These are phyloP conservation scores for Abrostola tripartita DNA, from an alignment of 2,888 invertebrate species.

Conservation along the genomic window DNA sequence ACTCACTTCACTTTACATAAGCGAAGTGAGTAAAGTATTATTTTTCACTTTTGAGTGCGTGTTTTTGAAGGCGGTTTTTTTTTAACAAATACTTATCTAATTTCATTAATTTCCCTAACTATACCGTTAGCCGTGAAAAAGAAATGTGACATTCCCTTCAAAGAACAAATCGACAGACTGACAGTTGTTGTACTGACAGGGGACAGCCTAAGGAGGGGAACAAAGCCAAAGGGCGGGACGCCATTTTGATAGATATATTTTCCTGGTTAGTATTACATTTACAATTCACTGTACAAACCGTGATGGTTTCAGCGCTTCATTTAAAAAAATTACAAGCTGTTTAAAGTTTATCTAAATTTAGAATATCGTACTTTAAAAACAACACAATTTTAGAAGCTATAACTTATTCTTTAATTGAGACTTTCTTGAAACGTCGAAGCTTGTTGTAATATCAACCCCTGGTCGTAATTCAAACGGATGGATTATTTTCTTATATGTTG, in stretches of 20 bases:
- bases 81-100: not conserved
- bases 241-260: constrained; percentile 62
- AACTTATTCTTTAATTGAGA: constrained; percentile 65
- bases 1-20: too few species aligned
- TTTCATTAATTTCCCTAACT: not conserved
- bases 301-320: constrained; percentile 14
- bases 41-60: too few species aligned
- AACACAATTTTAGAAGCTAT: constrained; percentile 61
- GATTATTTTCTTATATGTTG: constrained; percentile 84
- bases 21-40: too few species aligned
- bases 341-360: constrained; percentile 32
- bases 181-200: constrained; percentile 68
- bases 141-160: constrained; percentile 55
- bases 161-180: constrained; percentile 65
- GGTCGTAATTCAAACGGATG: constrained; percentile 77
- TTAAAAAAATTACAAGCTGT: constrained; percentile 7
- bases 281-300: constrained; percentile 1
- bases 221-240: constrained; percentile 62
- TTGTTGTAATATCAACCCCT: constrained; percentile 65
- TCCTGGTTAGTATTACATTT: constrained; percentile 21
- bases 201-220: constrained; percentile 64
- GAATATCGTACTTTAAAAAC: constrained; percentile 44
- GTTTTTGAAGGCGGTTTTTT: too few species aligned
- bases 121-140: constrained; percentile 23
- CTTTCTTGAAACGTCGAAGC: constrained; percentile 69